A percentile compares a stretch with the other conserved stretches of the same genome.
Conservation (phyloP, 2,888 invertebrate genomes). For the Drosophila heteroneura region DNA sequence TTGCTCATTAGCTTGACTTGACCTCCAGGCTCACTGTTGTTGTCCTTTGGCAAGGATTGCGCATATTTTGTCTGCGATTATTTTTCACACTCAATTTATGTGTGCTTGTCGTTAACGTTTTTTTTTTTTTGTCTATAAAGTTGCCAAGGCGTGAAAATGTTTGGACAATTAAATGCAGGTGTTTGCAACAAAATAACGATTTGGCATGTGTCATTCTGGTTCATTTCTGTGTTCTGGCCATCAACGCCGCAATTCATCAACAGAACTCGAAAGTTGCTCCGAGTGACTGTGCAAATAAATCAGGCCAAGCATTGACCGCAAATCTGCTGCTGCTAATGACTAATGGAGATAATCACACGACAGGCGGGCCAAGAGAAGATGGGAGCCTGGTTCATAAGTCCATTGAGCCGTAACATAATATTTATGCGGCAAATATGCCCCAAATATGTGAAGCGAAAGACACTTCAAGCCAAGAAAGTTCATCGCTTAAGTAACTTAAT, state of each 20-base stretch:
- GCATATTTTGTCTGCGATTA: slow-evolving; percentile 19
- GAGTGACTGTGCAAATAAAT: slow-evolving; percentile 21
- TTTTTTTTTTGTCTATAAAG: slow-evolving; percentile 30
- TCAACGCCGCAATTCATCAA: slow-evolving; percentile 48
- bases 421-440: slow-evolving; percentile 65
- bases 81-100: slow-evolving; percentile 34
- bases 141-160: slow-evolving; percentile 47
- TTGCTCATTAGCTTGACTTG: slow-evolving; percentile 55
- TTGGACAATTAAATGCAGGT: slow-evolving; percentile 55
- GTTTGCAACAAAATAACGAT: slow-evolving; percentile 10
- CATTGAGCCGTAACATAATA: slow-evolving; percentile 73
- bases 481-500: slow-evolving; percentile 55
- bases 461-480: slow-evolving; percentile 54
- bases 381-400: slow-evolving; percentile 40
- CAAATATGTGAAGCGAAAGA: slow-evolving; percentile 53
- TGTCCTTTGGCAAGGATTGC: slow-evolving; percentile 13
- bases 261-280: slow-evolving; percentile 10
- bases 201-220: slow-evolving; percentile 1
- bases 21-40: slow-evolving; percentile 15
- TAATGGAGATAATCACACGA: slow-evolving; percentile 67
- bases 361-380: slow-evolving; percentile 2
- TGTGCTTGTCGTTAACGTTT: slow-evolving; percentile 25
- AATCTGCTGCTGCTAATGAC: slow-evolving; percentile 67
- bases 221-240: slow-evolving; percentile 4
- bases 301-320: slow-evolving; percentile 35